Conservation (phyloP, 2,113 vertebrate genomes). For the Silurus meridionalis region DNA sequence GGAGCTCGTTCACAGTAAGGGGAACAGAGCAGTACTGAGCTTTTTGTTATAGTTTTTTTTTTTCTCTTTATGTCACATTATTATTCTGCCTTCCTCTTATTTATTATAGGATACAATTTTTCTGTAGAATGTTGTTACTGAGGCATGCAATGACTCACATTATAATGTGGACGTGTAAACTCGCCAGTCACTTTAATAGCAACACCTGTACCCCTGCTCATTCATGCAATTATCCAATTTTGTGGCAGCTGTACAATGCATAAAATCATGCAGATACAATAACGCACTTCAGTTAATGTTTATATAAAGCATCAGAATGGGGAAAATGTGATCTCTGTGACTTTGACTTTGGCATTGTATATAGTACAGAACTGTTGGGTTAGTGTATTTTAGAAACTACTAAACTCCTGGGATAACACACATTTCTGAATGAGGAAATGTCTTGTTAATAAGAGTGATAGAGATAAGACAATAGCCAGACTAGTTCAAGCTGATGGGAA, state of each 20-base stretch:
- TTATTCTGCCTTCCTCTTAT: conserved; percentile 27
- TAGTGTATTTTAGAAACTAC: not conserved
- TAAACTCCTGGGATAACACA: not conserved
- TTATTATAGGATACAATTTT: not conserved
- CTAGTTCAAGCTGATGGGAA: not conserved
- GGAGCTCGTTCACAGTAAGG: conserved; percentile 64
- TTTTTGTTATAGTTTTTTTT: conserved; percentile 12
- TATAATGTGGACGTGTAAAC: conserved; percentile 5
- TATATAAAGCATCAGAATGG: not conserved
- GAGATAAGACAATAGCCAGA: no score
- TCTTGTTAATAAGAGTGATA: not conserved
- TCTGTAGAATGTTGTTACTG: not conserved
- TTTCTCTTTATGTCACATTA: conserved; percentile 26
- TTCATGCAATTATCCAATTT: not conserved
- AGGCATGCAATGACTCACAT: conserved; percentile 15
- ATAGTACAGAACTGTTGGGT: not conserved
- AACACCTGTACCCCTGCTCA: not conserved
- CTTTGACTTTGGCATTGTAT: not conserved
- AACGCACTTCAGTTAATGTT: not conserved
- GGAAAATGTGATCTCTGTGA: not conserved
- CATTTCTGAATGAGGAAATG: not conserved
- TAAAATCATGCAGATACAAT: not conserved
- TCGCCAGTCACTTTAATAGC: conserved; percentile 5
- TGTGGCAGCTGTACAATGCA: conserved; percentile 2
- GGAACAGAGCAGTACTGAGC: not conserved